Base-by-base conservation (phyloP, 2,888 invertebrate species). In the Nymphalis urticae region DNA sequence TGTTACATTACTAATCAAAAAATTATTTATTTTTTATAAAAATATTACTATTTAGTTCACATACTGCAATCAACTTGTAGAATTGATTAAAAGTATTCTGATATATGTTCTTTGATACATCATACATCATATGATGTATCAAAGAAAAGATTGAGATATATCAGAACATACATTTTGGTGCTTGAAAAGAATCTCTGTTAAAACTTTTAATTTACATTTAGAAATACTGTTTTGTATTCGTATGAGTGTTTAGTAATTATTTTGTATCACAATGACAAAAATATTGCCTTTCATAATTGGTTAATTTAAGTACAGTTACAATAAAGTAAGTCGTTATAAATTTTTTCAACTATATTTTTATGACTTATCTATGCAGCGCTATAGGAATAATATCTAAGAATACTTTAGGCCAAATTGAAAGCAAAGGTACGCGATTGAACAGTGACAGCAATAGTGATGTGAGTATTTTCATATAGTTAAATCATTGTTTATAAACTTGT, bases 351-450 rank as follows among this genome's bases (percentile, higher is more conserved):
- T n/a, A 66, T 36, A 62, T 48, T 67, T 32, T 24, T 21, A 62
- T 48, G 32, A 54, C 61, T 54, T 48, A 42, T 32, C n/a, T 27
- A 50, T 67, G 58, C 54, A 59, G 51, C 50, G 50, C 51, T 63
- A 56, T 56, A 68, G 21, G 59, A 47, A 47, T 54, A 59, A 19
- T 47, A 47, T 59, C 68, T 63, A 59, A 48, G 50, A 51, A 62
- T 63, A 68, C 48, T 71, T 68, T 66, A 71, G 71, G 64, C 69
- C 63, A 68, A 71, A 64, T 66, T 64, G 62, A 64, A 69, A 62
- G 66, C 64, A 53, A 69, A 59, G 10, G 10, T 56, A 62, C 62
- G 64, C 59, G 51, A 64, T 53, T 64, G 56, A 58, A 64, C 63
- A 61, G 64, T 59, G 68, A 62, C 48, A 62, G 63, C 60, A 63